Evolutionary conservation across 2,888 invertebrate genomes (phyloP).

Genomic region (Leptinotarsa peninsularis): DNA sequence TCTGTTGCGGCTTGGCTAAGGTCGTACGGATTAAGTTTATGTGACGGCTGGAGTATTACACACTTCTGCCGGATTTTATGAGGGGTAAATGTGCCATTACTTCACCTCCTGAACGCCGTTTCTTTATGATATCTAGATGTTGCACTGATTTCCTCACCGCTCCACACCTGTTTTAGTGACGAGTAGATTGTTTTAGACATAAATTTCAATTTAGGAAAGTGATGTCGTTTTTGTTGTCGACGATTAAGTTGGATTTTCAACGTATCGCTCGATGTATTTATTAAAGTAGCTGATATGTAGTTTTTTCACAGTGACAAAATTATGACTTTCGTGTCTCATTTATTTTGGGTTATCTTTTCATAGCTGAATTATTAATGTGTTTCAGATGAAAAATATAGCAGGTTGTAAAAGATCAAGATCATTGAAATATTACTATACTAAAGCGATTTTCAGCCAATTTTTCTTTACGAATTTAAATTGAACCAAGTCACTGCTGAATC

Average conservation of each 20-base stretch:
- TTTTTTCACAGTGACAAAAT: no score
- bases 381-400: no score
- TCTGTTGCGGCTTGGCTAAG: constrained; percentile 54
- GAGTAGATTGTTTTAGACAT: constrained; percentile 9
- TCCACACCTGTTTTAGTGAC: constrained; percentile 56
- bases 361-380: no score
- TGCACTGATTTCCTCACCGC: constrained; percentile 62
- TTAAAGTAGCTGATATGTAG: background rate
- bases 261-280: background rate
- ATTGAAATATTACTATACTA: no score
- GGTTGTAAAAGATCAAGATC: no score
- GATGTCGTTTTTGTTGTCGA: background rate
- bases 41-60: constrained; percentile 67
- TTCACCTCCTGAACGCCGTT: constrained; percentile 59
- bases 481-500: no score
- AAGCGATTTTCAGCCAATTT: no score
- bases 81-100: constrained; percentile 66
- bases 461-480: no score
- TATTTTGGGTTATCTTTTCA: no score
- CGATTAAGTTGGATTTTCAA: background rate
- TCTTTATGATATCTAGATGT: constrained; percentile 64
- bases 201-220: background rate
- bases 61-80: constrained; percentile 67
- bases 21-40: constrained; percentile 63
- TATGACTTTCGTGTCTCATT: no score